Evolutionary conservation across 2,888 invertebrate species (phyloP).

Genomic region (Lochmaea capreae): DNA sequence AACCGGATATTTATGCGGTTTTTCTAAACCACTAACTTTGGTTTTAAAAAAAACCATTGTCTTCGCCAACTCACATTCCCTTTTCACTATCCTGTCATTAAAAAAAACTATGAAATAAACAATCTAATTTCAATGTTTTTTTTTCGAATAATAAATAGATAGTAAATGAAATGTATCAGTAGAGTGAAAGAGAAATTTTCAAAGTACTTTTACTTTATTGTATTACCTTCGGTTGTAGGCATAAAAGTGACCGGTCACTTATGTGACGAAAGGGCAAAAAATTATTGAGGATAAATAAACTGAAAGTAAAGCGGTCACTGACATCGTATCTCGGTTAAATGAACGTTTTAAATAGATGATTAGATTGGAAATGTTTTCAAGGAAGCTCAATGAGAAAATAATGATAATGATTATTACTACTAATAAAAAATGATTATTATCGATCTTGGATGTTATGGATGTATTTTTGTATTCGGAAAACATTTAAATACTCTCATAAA

Average conservation of each 20-base stretch:
- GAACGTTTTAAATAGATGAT: neutral
- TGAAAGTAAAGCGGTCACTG: slow-evolving; percentile 28
- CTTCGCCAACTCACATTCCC: neutral
- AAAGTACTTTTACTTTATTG: slow-evolving; percentile 35
- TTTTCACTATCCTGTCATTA: slow-evolving; percentile 1
- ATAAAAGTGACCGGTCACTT: slow-evolving; percentile 21
- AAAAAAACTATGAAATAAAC: neutral
- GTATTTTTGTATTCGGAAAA: no score
- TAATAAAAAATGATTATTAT: neutral
- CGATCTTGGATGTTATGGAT: neutral
- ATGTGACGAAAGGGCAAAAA: slow-evolving; percentile 29
- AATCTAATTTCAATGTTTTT: slow-evolving; percentile 25
- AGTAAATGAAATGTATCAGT: slow-evolving; percentile 31
- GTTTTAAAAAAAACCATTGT: neutral
- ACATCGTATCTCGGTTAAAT: slow-evolving; percentile 1
- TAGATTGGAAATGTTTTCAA: neutral
- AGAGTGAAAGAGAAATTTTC: slow-evolving; percentile 34
- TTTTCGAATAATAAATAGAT: slow-evolving; percentile 12
- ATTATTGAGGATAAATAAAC: slow-evolving; percentile 13
- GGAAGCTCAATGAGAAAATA: neutral
- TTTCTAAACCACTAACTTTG: neutral
- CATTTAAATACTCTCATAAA: no score
- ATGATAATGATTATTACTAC: neutral
- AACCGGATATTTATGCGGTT: neutral
- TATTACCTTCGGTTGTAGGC: slow-evolving; percentile 17